Percentiles rank a stretch among this genome's conserved stretches.
Conservation (phyloP, 2,888 invertebrate genomes). For the Stegana nigrithorax region DNA sequence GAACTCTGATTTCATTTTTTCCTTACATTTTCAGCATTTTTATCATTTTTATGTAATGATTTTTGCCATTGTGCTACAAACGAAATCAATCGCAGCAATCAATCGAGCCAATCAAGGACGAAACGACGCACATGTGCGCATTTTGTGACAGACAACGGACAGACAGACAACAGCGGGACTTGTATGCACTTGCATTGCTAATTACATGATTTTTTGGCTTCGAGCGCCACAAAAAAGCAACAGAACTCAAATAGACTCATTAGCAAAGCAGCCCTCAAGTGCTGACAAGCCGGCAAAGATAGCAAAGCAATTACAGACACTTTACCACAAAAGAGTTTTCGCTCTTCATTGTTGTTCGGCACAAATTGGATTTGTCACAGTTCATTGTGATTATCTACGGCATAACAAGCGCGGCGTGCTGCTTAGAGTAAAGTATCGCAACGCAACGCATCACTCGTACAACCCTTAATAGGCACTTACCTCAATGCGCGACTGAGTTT, state of each 20-base stretch:
- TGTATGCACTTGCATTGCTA: constrained; percentile 34
- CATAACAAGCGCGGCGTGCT: not conserved
- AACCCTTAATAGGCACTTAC: constrained; percentile 71
- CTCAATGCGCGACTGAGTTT: constrained; percentile 96
- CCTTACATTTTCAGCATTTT: too few relatives aligned
- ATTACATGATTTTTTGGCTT: constrained; percentile 37
- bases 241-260: constrained; percentile 3
- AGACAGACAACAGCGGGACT: too few relatives aligned
- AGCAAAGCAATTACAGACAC: constrained; percentile 11
- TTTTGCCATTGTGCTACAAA: constrained; percentile 39
- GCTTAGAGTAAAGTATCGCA: not conserved
- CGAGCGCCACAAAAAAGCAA: constrained; percentile 5
- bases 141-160: too few relatives aligned
- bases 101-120: constrained; percentile 38
- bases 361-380: constrained; percentile 38
- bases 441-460: constrained; percentile 12
- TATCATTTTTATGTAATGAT: constrained; percentile 28
- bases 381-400: constrained; percentile 26
- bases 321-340: constrained; percentile 28
- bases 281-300: not conserved
- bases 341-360: constrained; percentile 23
- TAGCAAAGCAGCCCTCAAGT: not conserved
- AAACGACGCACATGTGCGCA: constrained; percentile 57
- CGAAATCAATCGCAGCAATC: constrained; percentile 55
- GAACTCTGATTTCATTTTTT: too few relatives aligned